Base-by-base conservation (phyloP, 2,797 vertebrate genomes). In the Ispidina picta region DNA sequence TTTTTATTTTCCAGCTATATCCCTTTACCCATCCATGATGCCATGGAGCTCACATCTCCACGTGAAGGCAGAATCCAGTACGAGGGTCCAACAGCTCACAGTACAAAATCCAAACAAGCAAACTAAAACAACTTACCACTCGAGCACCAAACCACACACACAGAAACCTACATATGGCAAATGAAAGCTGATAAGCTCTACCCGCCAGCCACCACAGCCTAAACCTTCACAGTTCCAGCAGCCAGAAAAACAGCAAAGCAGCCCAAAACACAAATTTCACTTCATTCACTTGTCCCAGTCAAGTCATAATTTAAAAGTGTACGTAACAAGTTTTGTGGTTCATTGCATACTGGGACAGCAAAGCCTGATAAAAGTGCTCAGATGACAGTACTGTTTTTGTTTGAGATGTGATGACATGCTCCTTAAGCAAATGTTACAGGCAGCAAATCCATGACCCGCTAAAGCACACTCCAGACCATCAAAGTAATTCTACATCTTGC, bases 361-460 rank as follows among this genome's bases (percentile, higher is more conserved):
- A 33, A 85, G 46, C 77, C 75, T 80, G 94, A 91, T 90, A 88
- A 86, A 96, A 93, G 72, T 63, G 75, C 78, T 95, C 78, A 59
- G 46, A 70, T 93, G 91, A 83, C 94, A 88, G 78, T 37, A 19
- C 28, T 95, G 89, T 86, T 95, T 86, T 86, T 77, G 74, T 94
- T 86, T 83, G 69, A 94, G 88, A 92, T 68, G 84, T 86, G 90
- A 92, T 92, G 91, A 93, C 88, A 88, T 93, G 70, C 80, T 96
- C 89, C 89, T 95, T 90, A 95, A 95, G 81, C 59, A 96, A 93
- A 94, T 90, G 83, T 92, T 92, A 71, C 22, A 94, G 81, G 78
- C 94, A 75, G 81, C 91, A 91, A 88, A 94, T 92, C 69, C 72
- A 62, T 90, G 90, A 94, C 89, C 92, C 89, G 62, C 83, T 75